Evolutionary conservation across 2,113 vertebrate species (phyloP), one percentile per base, ranked within the genome.

Genomic region (Phyllostomus discolor): DNA sequence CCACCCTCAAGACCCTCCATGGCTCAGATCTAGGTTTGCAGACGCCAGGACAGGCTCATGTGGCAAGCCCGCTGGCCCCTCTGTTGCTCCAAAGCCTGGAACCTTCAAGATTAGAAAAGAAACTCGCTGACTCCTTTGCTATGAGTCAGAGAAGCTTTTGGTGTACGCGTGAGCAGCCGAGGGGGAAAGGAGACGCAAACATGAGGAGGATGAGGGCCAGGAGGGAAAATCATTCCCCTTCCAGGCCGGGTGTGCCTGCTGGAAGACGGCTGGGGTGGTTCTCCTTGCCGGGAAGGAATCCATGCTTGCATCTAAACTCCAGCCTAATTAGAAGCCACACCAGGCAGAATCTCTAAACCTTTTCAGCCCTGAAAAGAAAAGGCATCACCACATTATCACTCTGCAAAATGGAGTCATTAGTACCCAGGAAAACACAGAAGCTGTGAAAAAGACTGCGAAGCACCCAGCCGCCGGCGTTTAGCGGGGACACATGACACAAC

Each of bases 341-440:
- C 24, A 78, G 83, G 79, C 75, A 94, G 80, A 92, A 48, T 69
- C 90, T 92, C 92, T 96, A 84, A 94, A 84, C 76, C 75, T 95
- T 92, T 87, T 79, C 87, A 81, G 72, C 41, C n/a, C 87, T 59
- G 59, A 91, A 80, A 93, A 97, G 69, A 76, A 97, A 94, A 93
- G 43, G 31, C 66, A 54, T 84, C 64, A 85, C 57, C 79, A 93
- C 64, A 96, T 95, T 95, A 97, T 95, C 94, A 95, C 92, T 87
- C 83, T 91, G 81, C 59, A 96, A 91, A 97, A 93, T 48, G 81
- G 87, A 95, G 52, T 95, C 90, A 72, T 92, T 97, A 97, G 96
- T 85, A 76, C 46, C 43, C 64, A 90, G 66, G 1, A 64, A 91
- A 93, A 95, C 83, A 96, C 4, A 95, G 89, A 96, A 95, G 88